Evolutionary conservation across 1,140 invertebrate species (phyloP), one percentile per base, ranked within the genome.

Genomic region (Tetragonula clypearis): DNA sequence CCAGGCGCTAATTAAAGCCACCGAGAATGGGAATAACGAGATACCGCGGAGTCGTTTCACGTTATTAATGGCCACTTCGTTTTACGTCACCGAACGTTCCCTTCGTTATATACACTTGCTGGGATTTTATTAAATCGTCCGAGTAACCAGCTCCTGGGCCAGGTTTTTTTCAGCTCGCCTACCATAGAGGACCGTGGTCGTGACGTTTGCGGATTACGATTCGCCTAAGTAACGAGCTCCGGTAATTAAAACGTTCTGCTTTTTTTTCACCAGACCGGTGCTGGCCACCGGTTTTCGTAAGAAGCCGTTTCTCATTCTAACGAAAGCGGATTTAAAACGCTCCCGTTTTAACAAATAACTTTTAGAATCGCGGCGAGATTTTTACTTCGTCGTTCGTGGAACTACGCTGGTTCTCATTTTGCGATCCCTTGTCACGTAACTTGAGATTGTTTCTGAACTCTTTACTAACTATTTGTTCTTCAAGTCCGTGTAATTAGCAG

Each of bases 61-160:
- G 85, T 91, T 91, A 91, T 91, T 91, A 91, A 91, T 88, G 87
- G 88, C 86, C 88, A 91, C 90, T 91, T 91, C 84, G 86, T 91
- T 86, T 49, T 75, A 89, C 79, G 86, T 81, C 79, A 56, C 79
- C 86, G 41, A 89, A 88, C 87, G 80, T 82, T 71, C 12, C 4
- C 41, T 1, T 19, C 3, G 30, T 17, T 49, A 71, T 84, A 84
- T 88, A 84, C 86, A 91, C 84, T 74, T 49, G 69, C 84, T 65
- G 87, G 86, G 90, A 87, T 91, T 92, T 90, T 89, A 91, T 92
- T 92, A 92, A 92, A 92, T 91, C 86, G 90, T 85, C 86, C 86
- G 87, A 88, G 87, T 86, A 89, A 89, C 91, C 90, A 84, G 90
- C 82, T 82, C 74, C 82, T 88, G 88, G 41, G 87, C 83, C 87